phyloP scores from a whole-genome alignment of 2,797 vertebrate species.

The Lemur catta region DNA sequence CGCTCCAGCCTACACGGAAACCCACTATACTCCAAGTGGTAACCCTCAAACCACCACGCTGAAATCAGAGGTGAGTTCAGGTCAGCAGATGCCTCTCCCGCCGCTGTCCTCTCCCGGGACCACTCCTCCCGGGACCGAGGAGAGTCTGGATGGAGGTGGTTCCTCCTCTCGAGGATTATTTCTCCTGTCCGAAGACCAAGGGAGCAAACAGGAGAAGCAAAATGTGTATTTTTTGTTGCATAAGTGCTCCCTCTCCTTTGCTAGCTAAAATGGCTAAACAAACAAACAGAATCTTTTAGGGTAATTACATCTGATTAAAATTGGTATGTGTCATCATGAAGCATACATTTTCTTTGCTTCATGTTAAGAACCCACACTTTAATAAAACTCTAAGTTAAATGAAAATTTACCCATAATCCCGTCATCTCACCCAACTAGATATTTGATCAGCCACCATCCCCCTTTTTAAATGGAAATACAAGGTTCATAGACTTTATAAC shows the following conservation, averaged over 20 bases:
- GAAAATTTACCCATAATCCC: background rate
- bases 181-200: background rate
- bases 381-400: background rate
- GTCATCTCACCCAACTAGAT: background rate
- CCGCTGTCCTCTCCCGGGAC: rapidly evolving
- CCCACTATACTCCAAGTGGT: slow-evolving; percentile 89
- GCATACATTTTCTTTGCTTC: background rate
- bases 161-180: background rate
- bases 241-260: background rate
- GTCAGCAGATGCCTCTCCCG: background rate
- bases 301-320: background rate
- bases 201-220: background rate
- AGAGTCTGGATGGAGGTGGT: no score
- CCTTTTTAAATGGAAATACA: background rate
- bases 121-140: background rate
- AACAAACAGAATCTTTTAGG: background rate
- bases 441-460: background rate
- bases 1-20: slow-evolving; percentile 92
- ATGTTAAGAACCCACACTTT: background rate
- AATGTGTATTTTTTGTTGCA: background rate
- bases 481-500: background rate
- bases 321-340: background rate
- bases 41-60: slow-evolving; percentile 83
- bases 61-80: slow-evolving; percentile 86
- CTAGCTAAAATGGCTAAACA: background rate